Conservation (phyloP, 2,797 vertebrate genomes). For the Danio kyathit region DNA sequence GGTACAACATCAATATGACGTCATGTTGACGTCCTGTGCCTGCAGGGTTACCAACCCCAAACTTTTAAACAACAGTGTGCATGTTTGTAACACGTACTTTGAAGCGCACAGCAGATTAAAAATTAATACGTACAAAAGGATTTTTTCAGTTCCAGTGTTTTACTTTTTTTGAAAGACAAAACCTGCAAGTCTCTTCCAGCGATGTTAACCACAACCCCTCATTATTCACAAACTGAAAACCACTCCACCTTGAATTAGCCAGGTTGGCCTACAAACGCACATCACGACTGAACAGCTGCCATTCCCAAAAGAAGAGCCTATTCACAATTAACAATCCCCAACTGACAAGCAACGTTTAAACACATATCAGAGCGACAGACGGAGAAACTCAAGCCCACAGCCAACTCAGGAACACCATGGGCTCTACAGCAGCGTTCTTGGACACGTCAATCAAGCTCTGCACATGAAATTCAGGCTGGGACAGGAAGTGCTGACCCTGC, state of each 20-base stretch:
- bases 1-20: too few species aligned
- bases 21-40: too few species aligned
- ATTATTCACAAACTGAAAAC: not conserved
- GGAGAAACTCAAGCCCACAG: constrained; percentile 30
- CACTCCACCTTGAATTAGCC: too few species aligned
- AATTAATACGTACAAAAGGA: too few species aligned
- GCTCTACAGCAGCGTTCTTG: not conserved
- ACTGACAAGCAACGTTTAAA: not conserved
- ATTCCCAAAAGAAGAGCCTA: not conserved
- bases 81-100: not conserved
- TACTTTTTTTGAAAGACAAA: not conserved
- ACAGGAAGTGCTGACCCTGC: constrained; percentile 29
- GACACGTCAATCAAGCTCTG: constrained; percentile 36
- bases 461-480: not conserved
- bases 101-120: not conserved
- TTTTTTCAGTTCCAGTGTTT: too few species aligned
- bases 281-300: not conserved
- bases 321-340: not conserved
- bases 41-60: too few species aligned
- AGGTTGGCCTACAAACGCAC: not conserved
- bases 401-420: not conserved
- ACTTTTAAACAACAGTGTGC: too few species aligned
- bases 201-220: not conserved
- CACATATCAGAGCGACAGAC: constrained; percentile 35
- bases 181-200: not conserved